These are phyloP conservation scores for Cheilosia vernalis DNA, from an alignment of 2,888 invertebrate genomes.

Conservation along the genomic window DNA sequence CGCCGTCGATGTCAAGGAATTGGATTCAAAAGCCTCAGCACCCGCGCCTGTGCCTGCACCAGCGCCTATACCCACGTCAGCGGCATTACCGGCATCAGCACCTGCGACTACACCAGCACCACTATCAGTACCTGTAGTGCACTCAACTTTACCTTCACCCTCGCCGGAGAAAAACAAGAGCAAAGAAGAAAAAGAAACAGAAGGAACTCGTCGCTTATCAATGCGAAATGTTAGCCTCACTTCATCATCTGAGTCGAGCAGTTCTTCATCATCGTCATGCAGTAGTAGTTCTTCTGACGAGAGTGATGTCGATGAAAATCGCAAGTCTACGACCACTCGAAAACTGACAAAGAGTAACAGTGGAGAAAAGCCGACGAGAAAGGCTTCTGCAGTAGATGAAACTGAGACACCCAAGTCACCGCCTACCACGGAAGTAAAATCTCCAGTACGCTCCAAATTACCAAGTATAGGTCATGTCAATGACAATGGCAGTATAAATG, in stretches of 20 bases:
- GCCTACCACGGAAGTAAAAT: conserved; percentile 13
- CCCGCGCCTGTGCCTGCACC: conserved; percentile 50
- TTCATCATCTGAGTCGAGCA: conserved; percentile 85
- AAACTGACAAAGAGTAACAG: conserved; percentile 58
- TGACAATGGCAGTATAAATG: conserved; percentile 42
- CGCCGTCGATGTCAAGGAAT: conserved; percentile 70
- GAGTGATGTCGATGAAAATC: conserved; percentile 84
- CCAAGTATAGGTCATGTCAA: conserved; percentile 37
- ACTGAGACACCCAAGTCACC: conserved; percentile 27
- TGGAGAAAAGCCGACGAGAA: conserved; percentile 44
- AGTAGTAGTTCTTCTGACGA: conserved; percentile 86
- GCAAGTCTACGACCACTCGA: conserved; percentile 33
- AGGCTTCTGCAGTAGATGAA: not conserved
- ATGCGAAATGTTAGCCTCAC: conserved; percentile 80
- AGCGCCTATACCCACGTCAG: conserved; percentile 13
- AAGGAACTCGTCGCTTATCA: conserved; percentile 76
- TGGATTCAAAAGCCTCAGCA: conserved; percentile 77
- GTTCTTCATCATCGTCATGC: conserved; percentile 85
- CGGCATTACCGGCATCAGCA: not conserved
- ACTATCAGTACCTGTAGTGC: not conserved
- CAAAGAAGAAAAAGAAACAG: conserved; percentile 75
- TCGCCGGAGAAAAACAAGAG: conserved; percentile 80
- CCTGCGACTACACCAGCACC: conserved; percentile 54
- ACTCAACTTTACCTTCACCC: conserved; percentile 14
- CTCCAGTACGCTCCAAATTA: conserved; percentile 27